phyloP scores from a whole-genome alignment of 2,888 invertebrate species.

The Stramonita haemastoma region DNA sequence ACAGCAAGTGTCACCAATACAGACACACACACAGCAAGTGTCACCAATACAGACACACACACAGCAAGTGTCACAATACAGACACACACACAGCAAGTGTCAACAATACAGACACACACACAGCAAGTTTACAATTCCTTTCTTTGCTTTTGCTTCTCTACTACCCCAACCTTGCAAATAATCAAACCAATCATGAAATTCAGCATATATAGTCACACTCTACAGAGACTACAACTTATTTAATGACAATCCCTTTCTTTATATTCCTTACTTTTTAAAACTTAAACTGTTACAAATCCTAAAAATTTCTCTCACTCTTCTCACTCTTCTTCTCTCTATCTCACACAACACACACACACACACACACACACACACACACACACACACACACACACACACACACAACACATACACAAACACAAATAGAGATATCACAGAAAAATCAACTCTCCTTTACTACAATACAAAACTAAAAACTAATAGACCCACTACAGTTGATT shows the following conservation, averaged over 20 bases:
- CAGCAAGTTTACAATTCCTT: background rate
- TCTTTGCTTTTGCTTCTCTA: background rate
- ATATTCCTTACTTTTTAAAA: background rate
- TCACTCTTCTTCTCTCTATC: too few species aligned
- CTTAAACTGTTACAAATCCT: background rate
- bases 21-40: background rate
- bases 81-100: background rate
- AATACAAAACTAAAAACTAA: too few species aligned
- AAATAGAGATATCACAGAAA: too few species aligned
- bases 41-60: background rate
- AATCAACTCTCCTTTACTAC: too few species aligned
- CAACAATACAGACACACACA: too few species aligned
- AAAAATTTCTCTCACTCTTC: too few species aligned
- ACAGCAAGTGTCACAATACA: background rate
- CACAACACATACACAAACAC: too few species aligned
- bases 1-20: background rate
- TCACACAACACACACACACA: too few species aligned
- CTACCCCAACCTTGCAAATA: background rate
- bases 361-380: too few species aligned
- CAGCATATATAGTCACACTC: background rate
- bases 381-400: too few species aligned
- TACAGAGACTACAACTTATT: background rate
- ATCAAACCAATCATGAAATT: too few species aligned
- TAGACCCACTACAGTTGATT: too few species aligned
- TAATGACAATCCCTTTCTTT: background rate